Conservation (phyloP, 2,113 vertebrate species). For the Ardeotis arabs region DNA sequence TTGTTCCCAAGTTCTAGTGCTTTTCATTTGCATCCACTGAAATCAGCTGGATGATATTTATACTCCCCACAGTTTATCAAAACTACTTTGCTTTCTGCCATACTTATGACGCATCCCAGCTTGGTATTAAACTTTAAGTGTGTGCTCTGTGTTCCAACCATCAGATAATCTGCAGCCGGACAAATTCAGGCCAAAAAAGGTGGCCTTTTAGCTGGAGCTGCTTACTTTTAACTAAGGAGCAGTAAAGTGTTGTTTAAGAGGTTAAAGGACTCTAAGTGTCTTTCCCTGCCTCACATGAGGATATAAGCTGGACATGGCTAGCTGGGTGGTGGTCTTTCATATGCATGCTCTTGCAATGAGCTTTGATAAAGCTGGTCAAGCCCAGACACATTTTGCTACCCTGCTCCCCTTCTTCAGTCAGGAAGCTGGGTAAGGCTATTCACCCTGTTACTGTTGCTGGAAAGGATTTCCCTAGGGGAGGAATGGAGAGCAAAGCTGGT, state of each 20-base stretch:
- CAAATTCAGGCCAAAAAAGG: background rate
- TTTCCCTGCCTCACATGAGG: background rate
- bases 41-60: background rate
- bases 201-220: background rate
- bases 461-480: background rate
- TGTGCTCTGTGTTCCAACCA: background rate
- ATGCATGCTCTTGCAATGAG: background rate
- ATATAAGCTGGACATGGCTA: background rate
- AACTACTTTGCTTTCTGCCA: background rate
- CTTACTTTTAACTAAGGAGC: background rate
- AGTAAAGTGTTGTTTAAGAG: background rate
- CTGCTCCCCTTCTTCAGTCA: background rate
- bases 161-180: background rate
- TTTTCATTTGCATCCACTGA: conserved; percentile 6
- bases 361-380: background rate
- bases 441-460: background rate
- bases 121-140: background rate
- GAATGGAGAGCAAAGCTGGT: conserved; percentile 24
- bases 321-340: background rate
- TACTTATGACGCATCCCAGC: accelerated
- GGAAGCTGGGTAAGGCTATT: background rate
- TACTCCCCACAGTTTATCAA: background rate
- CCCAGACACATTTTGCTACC: background rate
- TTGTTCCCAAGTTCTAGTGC: background rate
- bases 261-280: background rate